Conservation (phyloP, 2,797 vertebrate genomes). For the Astyanax mexicanus region DNA sequence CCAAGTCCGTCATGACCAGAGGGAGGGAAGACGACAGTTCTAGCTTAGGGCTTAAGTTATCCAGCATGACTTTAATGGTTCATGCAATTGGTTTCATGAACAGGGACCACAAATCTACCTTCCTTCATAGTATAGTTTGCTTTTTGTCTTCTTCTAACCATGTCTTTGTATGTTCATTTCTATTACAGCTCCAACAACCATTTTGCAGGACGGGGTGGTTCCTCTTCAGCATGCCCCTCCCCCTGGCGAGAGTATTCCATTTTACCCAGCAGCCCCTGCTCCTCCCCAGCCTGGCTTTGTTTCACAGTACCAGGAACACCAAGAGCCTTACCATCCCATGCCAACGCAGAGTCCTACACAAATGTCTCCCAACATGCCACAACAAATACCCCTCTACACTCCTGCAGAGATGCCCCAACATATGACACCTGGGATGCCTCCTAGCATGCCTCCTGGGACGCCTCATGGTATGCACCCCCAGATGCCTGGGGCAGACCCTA, state of each 20-base stretch:
- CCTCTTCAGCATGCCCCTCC: constrained; percentile 62
- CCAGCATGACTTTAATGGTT: too few species aligned
- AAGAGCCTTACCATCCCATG: constrained; percentile 58
- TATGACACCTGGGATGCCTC: constrained; percentile 9
- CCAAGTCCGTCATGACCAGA: too few species aligned
- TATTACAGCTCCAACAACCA: constrained; percentile 79
- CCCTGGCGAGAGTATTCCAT: constrained; percentile 68
- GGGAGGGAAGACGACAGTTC: too few species aligned
- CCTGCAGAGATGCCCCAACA: constrained; percentile 64
- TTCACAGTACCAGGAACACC: constrained; percentile 68
- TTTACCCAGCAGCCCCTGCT: constrained; percentile 77
- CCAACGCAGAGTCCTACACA: constrained; percentile 32
- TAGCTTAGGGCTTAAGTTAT: too few species aligned
- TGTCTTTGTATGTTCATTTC: not conserved
- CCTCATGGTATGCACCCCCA: constrained; percentile 13
- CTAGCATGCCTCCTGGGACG: constrained; percentile 17
- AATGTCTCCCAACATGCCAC: constrained; percentile 46
- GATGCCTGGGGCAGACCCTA: not conserved
- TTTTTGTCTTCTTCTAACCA: not conserved
- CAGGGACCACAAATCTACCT: too few species aligned
- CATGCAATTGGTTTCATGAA: too few species aligned
- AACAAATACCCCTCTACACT: constrained; percentile 71
- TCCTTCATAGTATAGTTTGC: too few species aligned
- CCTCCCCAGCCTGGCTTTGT: constrained; percentile 68
- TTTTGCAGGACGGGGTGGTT: constrained; percentile 80